Conservation (phyloP, 1,140 invertebrate species). For the Lepeophtheirus salmonis region DNA sequence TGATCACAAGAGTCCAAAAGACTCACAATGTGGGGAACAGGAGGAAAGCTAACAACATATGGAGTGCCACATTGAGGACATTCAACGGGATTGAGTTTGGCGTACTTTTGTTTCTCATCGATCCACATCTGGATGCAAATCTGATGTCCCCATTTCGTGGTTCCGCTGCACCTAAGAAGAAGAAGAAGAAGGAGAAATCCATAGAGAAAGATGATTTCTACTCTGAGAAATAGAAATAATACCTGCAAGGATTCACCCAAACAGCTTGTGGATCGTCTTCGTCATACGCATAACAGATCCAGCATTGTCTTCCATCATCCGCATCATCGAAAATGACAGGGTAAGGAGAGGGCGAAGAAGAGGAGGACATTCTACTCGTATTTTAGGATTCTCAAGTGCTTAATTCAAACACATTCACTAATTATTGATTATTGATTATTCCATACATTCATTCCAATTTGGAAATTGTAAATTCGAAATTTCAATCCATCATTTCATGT, state of each 20-base stretch:
- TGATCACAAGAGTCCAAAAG: conserved; percentile 5
- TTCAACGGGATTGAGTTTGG: conserved; percentile 55
- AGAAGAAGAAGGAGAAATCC: not conserved
- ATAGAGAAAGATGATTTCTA: not conserved
- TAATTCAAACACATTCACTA: too few relatives aligned
- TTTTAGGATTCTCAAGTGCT: too few relatives aligned
- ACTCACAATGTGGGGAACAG: not conserved
- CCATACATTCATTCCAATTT: too few relatives aligned
- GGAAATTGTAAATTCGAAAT: too few relatives aligned
- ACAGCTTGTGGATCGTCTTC: conserved; percentile 67
- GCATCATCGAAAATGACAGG: not conserved
- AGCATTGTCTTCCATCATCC: conserved; percentile 44
- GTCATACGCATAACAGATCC: conserved; percentile 93
- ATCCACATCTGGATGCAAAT: conserved; percentile 89
- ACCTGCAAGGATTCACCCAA: conserved; percentile 75
- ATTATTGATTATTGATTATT: too few relatives aligned
- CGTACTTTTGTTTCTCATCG: conserved; percentile 92
- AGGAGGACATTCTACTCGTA: too few relatives aligned
- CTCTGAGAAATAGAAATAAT: too few relatives aligned
- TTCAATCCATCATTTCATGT: too few relatives aligned
- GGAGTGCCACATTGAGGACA: conserved; percentile 90
- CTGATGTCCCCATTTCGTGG: conserved; percentile 94
- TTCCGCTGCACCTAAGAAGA: conserved; percentile 57
- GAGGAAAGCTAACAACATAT: conserved; percentile 82
- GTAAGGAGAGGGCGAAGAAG: not conserved